Base-by-base conservation (phyloP, 2,888 invertebrate species). In the Xestia sexstrigata region DNA sequence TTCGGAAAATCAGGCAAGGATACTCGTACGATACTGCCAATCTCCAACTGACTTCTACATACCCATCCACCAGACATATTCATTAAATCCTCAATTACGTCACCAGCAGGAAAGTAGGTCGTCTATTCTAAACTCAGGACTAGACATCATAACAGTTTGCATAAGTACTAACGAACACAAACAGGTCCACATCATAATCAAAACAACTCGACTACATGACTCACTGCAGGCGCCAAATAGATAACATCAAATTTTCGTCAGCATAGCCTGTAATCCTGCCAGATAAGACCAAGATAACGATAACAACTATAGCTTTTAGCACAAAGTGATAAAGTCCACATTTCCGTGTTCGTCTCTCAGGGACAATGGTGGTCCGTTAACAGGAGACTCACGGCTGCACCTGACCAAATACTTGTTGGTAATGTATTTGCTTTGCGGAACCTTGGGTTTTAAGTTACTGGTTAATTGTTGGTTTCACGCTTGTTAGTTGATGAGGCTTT, bases 231-330 rank as follows among this genome's bases (percentile, higher is more conserved):
- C 88, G 84, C 88, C 84, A 75, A 77, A 84, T 30, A 81, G 86
- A 88, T 87, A 87, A 87, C 74, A 87, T 82, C 67, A 60, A 84
- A 81, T 82, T 81, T 81, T 83, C 78, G 82, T 82, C 83, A 81
- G 70, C 62, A 82, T 35, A 67, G 81, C 80, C 76, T 83, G 67
- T 84, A 76, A 86, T 79, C 85, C 77, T 74, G n/a, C 69, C 30
- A 82, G 81, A 80, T 81, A 85, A 74, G 11, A 76, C 67, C 42
- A 77, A 79, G 82, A 81, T 79, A 81, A 78, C 58, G 68, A 69
- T 74, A 73, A n/a, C 23, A 82, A 39, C 69, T 76, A 30, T 70
- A 73, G 58, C 80, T 77, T 76, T 81, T 80, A 83, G 63, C 11
- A 75, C 69, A 83, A 75, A 70, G 71, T 52, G 23, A 68, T 80